phyloP scores from a whole-genome alignment of 2,113 vertebrate species.

The Cyphomyrus discorhynchus region DNA sequence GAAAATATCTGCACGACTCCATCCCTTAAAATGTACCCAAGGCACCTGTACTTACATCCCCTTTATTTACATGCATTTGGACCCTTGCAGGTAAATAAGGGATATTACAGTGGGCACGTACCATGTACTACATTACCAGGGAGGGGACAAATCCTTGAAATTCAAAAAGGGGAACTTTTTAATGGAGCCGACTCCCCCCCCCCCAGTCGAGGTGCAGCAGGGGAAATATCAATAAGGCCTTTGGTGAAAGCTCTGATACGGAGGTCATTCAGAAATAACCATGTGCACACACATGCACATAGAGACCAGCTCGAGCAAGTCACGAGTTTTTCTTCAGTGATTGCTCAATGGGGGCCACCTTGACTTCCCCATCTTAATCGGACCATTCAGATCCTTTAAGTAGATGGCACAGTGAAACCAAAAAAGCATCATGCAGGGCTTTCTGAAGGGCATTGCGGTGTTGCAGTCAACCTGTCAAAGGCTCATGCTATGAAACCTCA shows the following conservation, averaged over 20 bases:
- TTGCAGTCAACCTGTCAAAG: background rate
- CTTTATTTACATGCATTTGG: background rate
- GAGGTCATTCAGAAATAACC: background rate
- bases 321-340: background rate
- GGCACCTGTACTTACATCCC: background rate
- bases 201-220: background rate
- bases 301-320: background rate
- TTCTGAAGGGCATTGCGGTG: background rate
- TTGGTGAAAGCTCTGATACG: background rate
- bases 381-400: background rate
- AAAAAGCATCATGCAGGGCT: background rate
- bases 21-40: background rate
- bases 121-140: background rate
- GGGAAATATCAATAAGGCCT: too few relatives aligned
- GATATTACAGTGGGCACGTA: background rate
- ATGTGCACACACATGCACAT: background rate
- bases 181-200: background rate
- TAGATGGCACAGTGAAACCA: background rate
- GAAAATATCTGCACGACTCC: background rate
- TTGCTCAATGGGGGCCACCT: background rate
- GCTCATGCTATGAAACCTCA: too few relatives aligned
- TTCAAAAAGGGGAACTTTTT: conserved; percentile 12
- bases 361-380: background rate
- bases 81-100: background rate
- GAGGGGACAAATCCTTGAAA: background rate